Evolutionary conservation across 2,113 vertebrate genomes (phyloP), one percentile per base, ranked within the genome.

Genomic region (Thomomys bottae): DNA sequence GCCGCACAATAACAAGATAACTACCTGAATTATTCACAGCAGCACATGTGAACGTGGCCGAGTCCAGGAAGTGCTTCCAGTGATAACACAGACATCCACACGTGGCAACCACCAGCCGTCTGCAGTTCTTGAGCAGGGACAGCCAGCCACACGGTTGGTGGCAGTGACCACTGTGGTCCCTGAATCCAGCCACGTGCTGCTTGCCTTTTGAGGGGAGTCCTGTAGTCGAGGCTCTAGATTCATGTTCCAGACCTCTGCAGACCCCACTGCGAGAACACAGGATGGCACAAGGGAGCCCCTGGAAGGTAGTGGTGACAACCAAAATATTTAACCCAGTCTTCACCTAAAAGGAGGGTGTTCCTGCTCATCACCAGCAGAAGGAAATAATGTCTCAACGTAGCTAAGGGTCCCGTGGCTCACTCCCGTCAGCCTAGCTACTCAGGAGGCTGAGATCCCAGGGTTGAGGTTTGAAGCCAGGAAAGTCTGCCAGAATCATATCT

Each of bases 371-470:
- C 63, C 30, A 79, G 77, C 28, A 36, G 71, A 64, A 89, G 61
- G 54, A 89, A 54, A 67, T 34, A 76, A 84, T 34, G 32, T 67
- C 32, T 87, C 64, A 28, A 94, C 92, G 64, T 87, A 71, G 42
- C 15, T 15, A 54, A 15, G 11, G 4, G 17, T 15, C 49, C 18
- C 9, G 12, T 54, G 49, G 49, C 49, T 54, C 49, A 15, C 15
- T 2, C 17, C 49, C 4, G 2, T 54, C 49, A 54, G 14, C 49
- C 49, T 54, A 54, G 49, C 49, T 14, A 54, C 11, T 54, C 49
- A 54, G 49, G 49, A 54, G 49, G 49, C 49, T 54, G 49, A 54
- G 49, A 54, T 4, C 49, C 18, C 4, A 54, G 49, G 49, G 18
- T 54, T 4, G 45, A 11, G 45, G 45, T 49, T 49, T 49, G 45